Evolutionary conservation across 1,140 invertebrate species (phyloP), one percentile per base, ranked within the genome.

Genomic region (Halyomorpha halys): DNA sequence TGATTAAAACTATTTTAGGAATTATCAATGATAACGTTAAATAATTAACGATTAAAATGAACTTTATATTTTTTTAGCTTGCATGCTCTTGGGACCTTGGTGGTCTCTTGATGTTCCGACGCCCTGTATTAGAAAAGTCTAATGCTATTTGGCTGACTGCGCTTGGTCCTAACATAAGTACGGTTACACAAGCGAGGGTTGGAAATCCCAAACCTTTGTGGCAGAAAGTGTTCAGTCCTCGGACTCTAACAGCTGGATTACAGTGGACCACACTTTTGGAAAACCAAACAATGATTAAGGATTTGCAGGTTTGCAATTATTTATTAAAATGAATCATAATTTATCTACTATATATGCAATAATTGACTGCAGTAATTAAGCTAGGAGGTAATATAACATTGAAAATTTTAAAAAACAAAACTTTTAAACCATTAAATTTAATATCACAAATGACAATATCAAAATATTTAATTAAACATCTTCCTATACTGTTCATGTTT

Each of bases 81-180:
- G 4, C 23, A 16, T 49, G 77, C 15, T 73, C 75, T 23, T 80
- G 78, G 76, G 77, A 79, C 63, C 69, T 81, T 39, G 77, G 79
- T 6, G 80, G 78, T 66, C 68, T 81, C 45, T 76, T 79, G 74
- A 69, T 80, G 65, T 81, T 81, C 61, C 73, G 79, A 61, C 74
- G 71, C 45, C 77, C 79, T 13, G 73, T 81, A 25, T 62, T 71
- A n/a, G 64, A 66, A 18, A 77, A 72, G 67, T 77, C 81, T 63
- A 73, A 72, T 63, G 75, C 78, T 39, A 68, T 77, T 5, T 77
- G 78, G 63, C 66, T 81, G 2, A 71, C 75, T 34, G 76, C 77
- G 65, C 72, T 79, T 16, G 80, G 80, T 6, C 78, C 80, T 5
- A 79, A 80, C 71, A 75, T 75, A 54, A 78, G 74, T 18, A 77